phyloP scores from a whole-genome alignment of 2,888 invertebrate genomes.

The Xylophagus ater region DNA sequence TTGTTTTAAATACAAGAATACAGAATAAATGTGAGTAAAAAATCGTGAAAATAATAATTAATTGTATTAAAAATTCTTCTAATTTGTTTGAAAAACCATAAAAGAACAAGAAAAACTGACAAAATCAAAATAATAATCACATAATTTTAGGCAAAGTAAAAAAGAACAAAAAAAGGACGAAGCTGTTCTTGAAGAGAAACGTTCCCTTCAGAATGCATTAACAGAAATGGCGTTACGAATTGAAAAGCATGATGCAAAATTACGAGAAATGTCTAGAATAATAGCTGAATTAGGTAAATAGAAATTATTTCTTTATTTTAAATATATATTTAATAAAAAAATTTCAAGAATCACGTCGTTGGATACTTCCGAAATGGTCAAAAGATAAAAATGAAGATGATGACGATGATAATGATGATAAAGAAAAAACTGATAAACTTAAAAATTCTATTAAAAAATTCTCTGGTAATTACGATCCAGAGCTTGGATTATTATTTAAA shows the following conservation, averaged over 20 bases:
- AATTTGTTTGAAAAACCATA: too few relatives aligned
- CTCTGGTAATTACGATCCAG: slow-evolving; percentile 28
- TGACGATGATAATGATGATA: too few relatives aligned
- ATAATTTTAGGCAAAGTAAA: slow-evolving; percentile 47
- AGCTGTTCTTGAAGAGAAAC: slow-evolving; percentile 51
- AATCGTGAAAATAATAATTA: too few relatives aligned
- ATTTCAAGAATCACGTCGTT: slow-evolving; percentile 30
- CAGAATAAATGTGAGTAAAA: too few relatives aligned
- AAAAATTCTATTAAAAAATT: background rate
- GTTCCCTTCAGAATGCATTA: slow-evolving; percentile 52
- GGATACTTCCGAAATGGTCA: slow-evolving; percentile 22
- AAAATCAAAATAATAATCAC: too few relatives aligned
- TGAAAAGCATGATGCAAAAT: slow-evolving; percentile 66
- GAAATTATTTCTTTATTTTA: background rate
- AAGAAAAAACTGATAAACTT: background rate
- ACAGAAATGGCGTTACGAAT: slow-evolving; percentile 60
- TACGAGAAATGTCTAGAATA: slow-evolving; percentile 60
- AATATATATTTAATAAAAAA: background rate
- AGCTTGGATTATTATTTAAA: slow-evolving; percentile 30
- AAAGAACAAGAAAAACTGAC: too few relatives aligned
- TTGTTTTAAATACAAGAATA: too few relatives aligned
- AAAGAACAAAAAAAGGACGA: slow-evolving; percentile 77
- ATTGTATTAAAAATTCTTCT: too few relatives aligned
- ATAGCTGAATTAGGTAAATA: slow-evolving; percentile 45
- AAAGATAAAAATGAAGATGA: slow-evolving; percentile 7